Evolutionary conservation across 1,140 invertebrate genomes (phyloP), one percentile per base, ranked within the genome.

Genomic region (Drosophila subpulchrella): DNA sequence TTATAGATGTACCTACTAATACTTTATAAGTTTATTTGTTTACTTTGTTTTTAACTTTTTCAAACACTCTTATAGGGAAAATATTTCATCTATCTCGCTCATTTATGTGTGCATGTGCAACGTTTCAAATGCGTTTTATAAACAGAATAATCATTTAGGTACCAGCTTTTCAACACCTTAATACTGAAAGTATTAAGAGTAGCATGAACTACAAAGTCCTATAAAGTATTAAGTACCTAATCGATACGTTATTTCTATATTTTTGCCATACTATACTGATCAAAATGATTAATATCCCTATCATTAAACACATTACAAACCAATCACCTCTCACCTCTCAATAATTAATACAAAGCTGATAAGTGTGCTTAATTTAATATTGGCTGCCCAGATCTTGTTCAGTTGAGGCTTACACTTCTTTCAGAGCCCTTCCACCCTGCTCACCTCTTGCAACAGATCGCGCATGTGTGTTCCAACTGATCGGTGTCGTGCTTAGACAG

Each of bases 381-480:
- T 0, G 36, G 36, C 34, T 11, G 5, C 5, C 7, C 11, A 36
- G 8, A 0, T 7, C 34, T 7, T 11, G 34, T 36, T 10, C 6
- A 36, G 1, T 11, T 36, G 20, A 2, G 5, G 34, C 2, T 10
- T 39, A 39, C 6, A n/a, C 13, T 2, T 11, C 13, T 0, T 2
- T 10, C n/a, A 11, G n/a, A 30, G 7, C 13, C 13, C 10, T 20
- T 6, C 8, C n/a, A 4, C 46, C 10, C 4, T 24, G 8, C 55
- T 12, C 15, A 89, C 84, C 81, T 90, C 32, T 89, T 89, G 51
- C 72, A 72, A 57, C 90, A 92, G 36, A 92, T 77, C 11, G 91
- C 74, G 60, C 90, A 91, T 54, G 65, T 78, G 48, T 89, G 80
- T 46, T 86, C 78, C 61, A 80, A 34, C 46, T 83, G 81, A 15